Percentiles rank a stretch among this genome's conserved stretches.
phyloP scores from a whole-genome alignment of 2,888 invertebrate genomes.

The Furcula furcula region DNA sequence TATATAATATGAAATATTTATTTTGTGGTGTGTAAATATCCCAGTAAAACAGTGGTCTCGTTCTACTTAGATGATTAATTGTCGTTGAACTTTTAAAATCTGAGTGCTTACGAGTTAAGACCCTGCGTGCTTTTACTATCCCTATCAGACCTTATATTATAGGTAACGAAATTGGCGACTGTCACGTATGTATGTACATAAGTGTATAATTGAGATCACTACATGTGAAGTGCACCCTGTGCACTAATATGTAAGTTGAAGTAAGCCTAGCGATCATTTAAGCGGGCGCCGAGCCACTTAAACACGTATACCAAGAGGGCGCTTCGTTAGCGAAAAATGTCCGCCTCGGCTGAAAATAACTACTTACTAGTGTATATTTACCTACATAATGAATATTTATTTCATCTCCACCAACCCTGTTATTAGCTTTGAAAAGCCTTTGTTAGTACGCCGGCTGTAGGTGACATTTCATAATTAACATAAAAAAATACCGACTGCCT shows the following conservation, averaged over 20 bases:
- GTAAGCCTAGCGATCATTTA: constrained; percentile 55
- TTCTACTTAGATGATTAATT: background rate
- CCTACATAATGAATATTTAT: background rate
- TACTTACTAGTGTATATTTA: background rate
- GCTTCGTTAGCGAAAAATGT: constrained; percentile 32
- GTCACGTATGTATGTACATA: too few relatives aligned
- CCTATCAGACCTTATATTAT: constrained; percentile 14
- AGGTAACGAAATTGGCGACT: constrained; percentile 31
- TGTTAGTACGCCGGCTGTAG: constrained; percentile 11
- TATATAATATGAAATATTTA: too few relatives aligned
- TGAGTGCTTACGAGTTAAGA: too few relatives aligned
- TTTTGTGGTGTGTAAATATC: too few relatives aligned
- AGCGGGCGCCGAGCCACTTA: constrained; percentile 40
- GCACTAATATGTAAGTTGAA: constrained; percentile 51
- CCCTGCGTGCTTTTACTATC: too few relatives aligned
- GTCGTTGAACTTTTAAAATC: background rate
- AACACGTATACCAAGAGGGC: constrained; percentile 41
- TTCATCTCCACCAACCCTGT: constrained; percentile 1
- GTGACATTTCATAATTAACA: constrained; percentile 16
- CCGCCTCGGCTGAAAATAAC: background rate
- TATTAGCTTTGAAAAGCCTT: constrained; percentile 6
- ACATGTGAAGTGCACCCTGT: constrained; percentile 33
- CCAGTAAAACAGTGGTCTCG: too few relatives aligned
- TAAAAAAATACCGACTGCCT: constrained; percentile 8
- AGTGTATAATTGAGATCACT: constrained; percentile 45